These are phyloP conservation scores for Drosophila niveifrons DNA, from an alignment of 2,888 invertebrate species.

Conservation along the genomic window DNA sequence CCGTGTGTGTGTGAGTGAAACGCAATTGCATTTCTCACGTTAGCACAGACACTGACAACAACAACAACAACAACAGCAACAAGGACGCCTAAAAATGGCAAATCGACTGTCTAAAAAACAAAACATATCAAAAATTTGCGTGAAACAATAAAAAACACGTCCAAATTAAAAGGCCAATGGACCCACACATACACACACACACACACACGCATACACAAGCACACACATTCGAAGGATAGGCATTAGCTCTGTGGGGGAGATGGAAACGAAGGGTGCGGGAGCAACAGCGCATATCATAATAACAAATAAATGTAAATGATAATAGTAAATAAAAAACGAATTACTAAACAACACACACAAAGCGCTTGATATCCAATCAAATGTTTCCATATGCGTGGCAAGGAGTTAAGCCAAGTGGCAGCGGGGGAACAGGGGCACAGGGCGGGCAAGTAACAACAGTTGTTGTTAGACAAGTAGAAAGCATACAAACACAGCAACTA, in stretches of 20 bases:
- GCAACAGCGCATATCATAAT: constrained; percentile 64
- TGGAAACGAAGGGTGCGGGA: not conserved
- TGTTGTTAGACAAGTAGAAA: constrained; percentile 56
- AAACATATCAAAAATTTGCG: constrained; percentile 71
- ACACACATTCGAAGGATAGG: not conserved
- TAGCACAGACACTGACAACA: constrained; percentile 50
- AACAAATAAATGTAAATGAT: constrained; percentile 80
- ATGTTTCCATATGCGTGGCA: constrained; percentile 44
- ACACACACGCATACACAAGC: constrained; percentile 10
- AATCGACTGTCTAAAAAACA: constrained; percentile 69
- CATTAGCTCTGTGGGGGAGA: not conserved
- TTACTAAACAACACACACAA: constrained; percentile 79
- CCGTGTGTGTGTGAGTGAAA: constrained; percentile 42
- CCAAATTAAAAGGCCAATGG: constrained; percentile 51
- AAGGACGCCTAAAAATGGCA: constrained; percentile 61
- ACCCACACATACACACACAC: constrained; percentile 17
- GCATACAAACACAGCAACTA: constrained; percentile 52
- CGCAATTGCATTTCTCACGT: constrained; percentile 75
- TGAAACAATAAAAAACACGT: constrained; percentile 44
- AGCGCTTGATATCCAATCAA: constrained; percentile 61
- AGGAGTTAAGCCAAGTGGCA: constrained; percentile 35
- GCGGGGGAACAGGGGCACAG: not conserved
- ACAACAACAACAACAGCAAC: constrained; percentile 33
- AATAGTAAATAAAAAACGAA: constrained; percentile 80
- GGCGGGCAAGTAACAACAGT: constrained; percentile 46